These are phyloP conservation scores for Halisarca cf. caerulea DNA, from an alignment of 37 sponge, comb jelly and placozoan genomes.

Conservation along the genomic window DNA sequence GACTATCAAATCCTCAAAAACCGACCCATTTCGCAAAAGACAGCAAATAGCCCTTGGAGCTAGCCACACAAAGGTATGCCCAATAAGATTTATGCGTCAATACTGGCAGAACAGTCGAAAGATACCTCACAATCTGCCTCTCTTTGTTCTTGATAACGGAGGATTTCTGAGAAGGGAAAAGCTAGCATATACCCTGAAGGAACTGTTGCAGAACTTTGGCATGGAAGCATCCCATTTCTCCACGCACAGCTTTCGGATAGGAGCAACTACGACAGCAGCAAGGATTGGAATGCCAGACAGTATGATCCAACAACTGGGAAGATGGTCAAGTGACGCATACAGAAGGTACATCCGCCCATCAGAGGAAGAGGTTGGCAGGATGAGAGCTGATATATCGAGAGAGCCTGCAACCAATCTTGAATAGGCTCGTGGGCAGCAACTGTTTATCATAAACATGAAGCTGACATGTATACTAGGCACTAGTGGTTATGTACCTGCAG, in stretches of 20 bases:
- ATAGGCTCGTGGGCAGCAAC: too few relatives aligned
- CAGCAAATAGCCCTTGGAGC: not conserved
- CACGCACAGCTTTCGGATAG: constrained; percentile 1
- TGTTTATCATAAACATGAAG: too few relatives aligned
- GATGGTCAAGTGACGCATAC: not conserved
- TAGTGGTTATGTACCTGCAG: too few relatives aligned
- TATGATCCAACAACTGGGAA: not conserved
- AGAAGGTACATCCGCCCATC: not conserved
- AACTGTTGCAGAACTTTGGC: not conserved
- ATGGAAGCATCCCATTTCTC: not conserved
- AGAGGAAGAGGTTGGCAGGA: not conserved
- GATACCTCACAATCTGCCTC: not conserved
- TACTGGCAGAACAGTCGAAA: too few relatives aligned
- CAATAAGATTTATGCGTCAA: not conserved
- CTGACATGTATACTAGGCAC: too few relatives aligned
- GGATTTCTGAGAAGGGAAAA: not conserved
- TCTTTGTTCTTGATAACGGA: not conserved
- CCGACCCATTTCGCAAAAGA: constrained; percentile 2
- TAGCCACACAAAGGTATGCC: constrained; percentile 4
- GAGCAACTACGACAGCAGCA: constrained; percentile 17
- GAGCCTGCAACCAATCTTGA: too few relatives aligned
- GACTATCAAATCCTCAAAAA: not conserved
- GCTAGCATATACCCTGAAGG: not conserved
- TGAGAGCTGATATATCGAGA: too few relatives aligned
- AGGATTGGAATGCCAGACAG: not conserved